These are phyloP conservation scores for Trididemnum miniatum DNA, from an alignment of 23 tunicate species.

Conservation along the genomic window DNA sequence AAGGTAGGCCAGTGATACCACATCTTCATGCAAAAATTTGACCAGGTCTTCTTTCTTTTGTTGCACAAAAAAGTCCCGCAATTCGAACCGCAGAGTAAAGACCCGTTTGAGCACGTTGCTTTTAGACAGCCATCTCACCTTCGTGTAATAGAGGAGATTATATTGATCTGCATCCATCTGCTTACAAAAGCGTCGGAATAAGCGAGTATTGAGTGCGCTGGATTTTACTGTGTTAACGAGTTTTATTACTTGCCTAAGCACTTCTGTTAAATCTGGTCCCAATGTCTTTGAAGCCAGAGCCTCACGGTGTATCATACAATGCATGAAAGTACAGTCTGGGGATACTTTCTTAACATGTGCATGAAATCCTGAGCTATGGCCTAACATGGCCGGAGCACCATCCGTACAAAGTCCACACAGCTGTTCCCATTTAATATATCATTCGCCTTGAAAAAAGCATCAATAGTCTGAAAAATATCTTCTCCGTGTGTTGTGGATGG, in stretches of 20 bases:
- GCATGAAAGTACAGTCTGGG: slow-evolving; percentile 42
- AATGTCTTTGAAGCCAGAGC: slow-evolving; percentile 39
- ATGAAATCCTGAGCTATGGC: slow-evolving; percentile 39
- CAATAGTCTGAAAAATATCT: slow-evolving; percentile 35
- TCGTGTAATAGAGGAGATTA: slow-evolving; percentile 40
- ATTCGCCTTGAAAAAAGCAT: slow-evolving; percentile 31
- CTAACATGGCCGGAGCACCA: slow-evolving; percentile 41
- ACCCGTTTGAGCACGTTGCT: slow-evolving; percentile 37
- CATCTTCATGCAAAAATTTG: slow-evolving; percentile 34
- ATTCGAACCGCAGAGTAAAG: slow-evolving; percentile 27
- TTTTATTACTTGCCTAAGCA: slow-evolving; percentile 33
- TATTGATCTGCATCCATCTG: slow-evolving; percentile 24
- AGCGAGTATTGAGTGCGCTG: slow-evolving; percentile 45
- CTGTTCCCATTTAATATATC: slow-evolving; percentile 30
- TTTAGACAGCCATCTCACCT: slow-evolving; percentile 27
- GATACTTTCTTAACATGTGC: slow-evolving; percentile 17
- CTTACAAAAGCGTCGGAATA: slow-evolving; percentile 32
- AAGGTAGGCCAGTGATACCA: slow-evolving; percentile 46
- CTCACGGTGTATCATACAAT: slow-evolving; percentile 41
- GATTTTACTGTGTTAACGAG: slow-evolving; percentile 37
- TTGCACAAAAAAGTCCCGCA: slow-evolving; percentile 14
- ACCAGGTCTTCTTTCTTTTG: slow-evolving; percentile 38
- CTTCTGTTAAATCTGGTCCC: slow-evolving; percentile 26
- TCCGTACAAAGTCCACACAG: slow-evolving; percentile 38
- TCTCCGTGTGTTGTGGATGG: slow-evolving; percentile 42